phyloP scores from a whole-genome alignment of 1,140 invertebrate species.

The Brachionus plicatilis region DNA sequence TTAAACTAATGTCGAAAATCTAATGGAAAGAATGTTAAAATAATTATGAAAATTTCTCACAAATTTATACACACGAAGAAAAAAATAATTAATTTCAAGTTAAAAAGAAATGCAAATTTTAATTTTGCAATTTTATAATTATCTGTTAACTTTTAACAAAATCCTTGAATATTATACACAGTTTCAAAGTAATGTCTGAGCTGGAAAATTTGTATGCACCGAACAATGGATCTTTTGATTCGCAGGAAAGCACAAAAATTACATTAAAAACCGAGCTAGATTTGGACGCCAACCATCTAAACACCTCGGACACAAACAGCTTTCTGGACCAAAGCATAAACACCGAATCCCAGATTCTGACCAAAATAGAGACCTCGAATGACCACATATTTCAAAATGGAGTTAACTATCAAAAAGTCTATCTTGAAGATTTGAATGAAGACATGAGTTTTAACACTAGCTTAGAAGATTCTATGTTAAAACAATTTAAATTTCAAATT shows the following conservation, averaged over 20 bases:
- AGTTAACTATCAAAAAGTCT: background rate
- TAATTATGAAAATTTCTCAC: too few species aligned
- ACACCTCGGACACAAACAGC: background rate
- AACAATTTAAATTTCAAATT: conserved; percentile 33
- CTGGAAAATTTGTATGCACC: background rate
- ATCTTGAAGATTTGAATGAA: background rate
- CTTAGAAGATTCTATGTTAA: background rate
- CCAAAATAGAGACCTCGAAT: background rate
- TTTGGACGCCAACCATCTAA: background rate
- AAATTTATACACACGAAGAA: too few species aligned
- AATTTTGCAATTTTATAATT: background rate
- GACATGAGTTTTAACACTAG: background rate
- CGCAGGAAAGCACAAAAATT: conserved; percentile 7
- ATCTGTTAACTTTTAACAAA: background rate
- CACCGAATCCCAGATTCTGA: background rate
- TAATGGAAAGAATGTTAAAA: too few species aligned
- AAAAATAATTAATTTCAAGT: background rate
- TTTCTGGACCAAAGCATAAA: background rate
- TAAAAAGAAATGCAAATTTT: background rate
- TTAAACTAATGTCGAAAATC: too few species aligned
- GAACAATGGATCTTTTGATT: background rate
- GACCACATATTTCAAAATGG: background rate
- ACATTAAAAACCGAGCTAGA: conserved; percentile 8
- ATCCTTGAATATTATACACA: background rate
- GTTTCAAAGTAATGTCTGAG: background rate